These are phyloP conservation scores for Corythornis vintsioides DNA, from an alignment of 2,113 vertebrate genomes.

Conservation along the genomic window DNA sequence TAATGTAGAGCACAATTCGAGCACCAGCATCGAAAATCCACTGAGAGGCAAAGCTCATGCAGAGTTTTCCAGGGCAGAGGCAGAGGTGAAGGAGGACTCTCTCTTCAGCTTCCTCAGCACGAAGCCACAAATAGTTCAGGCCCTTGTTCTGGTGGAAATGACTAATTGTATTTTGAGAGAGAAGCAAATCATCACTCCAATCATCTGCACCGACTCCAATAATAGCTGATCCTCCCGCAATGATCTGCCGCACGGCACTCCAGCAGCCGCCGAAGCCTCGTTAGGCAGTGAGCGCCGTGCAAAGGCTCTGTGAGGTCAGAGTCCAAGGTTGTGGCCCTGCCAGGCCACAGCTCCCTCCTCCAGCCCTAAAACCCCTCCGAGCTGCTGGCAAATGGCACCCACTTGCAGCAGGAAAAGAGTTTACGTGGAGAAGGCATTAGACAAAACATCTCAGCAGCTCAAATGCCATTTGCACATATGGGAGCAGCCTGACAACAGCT, in stretches of 20 bases:
- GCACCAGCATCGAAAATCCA: background rate
- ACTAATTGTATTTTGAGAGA: conserved; percentile 13
- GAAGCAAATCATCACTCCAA: background rate
- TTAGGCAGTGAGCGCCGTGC: conserved; percentile 6
- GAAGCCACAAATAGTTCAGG: conserved; percentile 16
- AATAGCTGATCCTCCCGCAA: conserved; percentile 13
- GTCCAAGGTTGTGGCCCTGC: background rate
- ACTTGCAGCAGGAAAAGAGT: background rate
- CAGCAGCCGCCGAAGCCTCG: background rate
- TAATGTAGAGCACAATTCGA: background rate
- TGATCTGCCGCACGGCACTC: background rate
- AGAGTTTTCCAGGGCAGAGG: background rate
- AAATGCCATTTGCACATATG: background rate
- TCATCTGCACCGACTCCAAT: conserved; percentile 6
- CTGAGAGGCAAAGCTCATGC: background rate
- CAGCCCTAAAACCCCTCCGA: background rate
- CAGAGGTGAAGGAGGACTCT: background rate
- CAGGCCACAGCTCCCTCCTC: background rate
- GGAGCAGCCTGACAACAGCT: background rate
- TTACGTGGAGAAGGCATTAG: background rate
- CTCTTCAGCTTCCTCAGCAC: conserved; percentile 12
- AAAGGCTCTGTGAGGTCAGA: background rate
- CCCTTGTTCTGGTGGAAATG: background rate
- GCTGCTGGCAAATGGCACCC: background rate
- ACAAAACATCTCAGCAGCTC: background rate